Base-by-base conservation (phyloP, 2,797 vertebrate species). In the Alcedo quadribrachys region DNA sequence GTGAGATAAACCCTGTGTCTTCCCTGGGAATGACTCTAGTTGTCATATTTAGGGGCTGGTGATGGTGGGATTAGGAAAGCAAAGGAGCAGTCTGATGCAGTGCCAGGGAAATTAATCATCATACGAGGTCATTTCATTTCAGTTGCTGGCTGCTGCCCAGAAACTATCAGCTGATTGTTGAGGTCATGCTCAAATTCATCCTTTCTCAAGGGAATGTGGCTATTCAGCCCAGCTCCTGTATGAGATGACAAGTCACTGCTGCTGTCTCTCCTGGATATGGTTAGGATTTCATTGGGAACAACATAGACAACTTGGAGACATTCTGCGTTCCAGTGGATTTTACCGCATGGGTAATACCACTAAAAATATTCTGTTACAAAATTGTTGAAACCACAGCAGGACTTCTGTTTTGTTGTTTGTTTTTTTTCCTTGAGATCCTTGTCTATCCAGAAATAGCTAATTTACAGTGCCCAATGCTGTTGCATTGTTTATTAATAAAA, bases 401-500 rank as follows among this genome's bases (percentile, higher is more conserved):
- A 15, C 5, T 76, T 40, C 12, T 37, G 35, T 11, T 22, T 27
- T 5, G 43, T 48, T n/a, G n/a, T 58, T 5, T 53, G 73, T 67
- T 33, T 53, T 76, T 70, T 35, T 48, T 65, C 30, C 37, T 33
- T 80, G 32, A 57, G 12, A 10, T 35, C 0, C 1, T 63, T 77
- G 12, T 24, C 35, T 73, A 12, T 58, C 13, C 48, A 90, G 45
- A 76, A 87, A 76, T 32, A 66, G 17, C 11, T 66, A 62, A 60
- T n/a, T 73, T 74, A 21, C 7, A 77, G 32, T 25, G 9, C 43
- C 14, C n/a, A 67, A 40, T 74, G 15, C 6, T 84, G 15, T 24
- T 79, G 7, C 11, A n/a, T 77, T 93, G 45, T 60, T 77, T 85
- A 63, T 70, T 89, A 9, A 71, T 50, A 3, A 78, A 80, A 92